A percentile compares a stretch with the other conserved stretches of the same genome.
These are phyloP conservation scores for Erannis defoliaria DNA, from an alignment of 2,888 invertebrate genomes.

Conservation along the genomic window DNA sequence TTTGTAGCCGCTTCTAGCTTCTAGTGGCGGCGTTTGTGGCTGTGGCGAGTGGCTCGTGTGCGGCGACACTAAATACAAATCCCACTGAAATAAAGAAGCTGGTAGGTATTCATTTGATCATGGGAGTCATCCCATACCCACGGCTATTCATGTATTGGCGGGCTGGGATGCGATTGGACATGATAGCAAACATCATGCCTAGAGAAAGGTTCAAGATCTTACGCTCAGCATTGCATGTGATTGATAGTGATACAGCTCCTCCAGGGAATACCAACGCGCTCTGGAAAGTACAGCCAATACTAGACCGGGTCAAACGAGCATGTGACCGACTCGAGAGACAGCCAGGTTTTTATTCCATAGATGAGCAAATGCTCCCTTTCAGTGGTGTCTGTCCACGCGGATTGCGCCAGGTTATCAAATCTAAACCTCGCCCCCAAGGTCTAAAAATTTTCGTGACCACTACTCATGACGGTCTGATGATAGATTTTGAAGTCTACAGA, in stretches of 20 bases:
- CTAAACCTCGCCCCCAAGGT: constrained; percentile 39
- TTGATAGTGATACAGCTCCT: background rate
- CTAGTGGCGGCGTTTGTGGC: constrained; percentile 43
- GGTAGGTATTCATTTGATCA: constrained; percentile 1
- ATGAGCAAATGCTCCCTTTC: constrained; percentile 35
- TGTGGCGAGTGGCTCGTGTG: background rate
- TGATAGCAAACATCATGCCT: background rate
- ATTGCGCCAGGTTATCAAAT: constrained; percentile 25
- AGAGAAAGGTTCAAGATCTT: constrained; percentile 5
- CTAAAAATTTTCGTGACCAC: constrained; percentile 42
- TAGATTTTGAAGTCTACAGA: constrained; percentile 45
- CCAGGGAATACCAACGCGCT: constrained; percentile 19
- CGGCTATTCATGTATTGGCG: constrained; percentile 6
- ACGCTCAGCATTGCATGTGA: background rate
- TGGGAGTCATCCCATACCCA: constrained; percentile 11
- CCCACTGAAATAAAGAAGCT: background rate
- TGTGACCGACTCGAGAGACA: background rate
- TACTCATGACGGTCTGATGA: constrained; percentile 43
- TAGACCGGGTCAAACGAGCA: constrained; percentile 20
- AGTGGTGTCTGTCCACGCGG: constrained; percentile 23
- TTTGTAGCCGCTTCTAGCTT: constrained; percentile 47
- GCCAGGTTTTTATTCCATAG: constrained; percentile 20
- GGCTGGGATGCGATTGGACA: constrained; percentile 3
- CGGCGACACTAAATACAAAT: background rate
- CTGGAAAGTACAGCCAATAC: constrained; percentile 36